Evolutionary conservation across 2,888 invertebrate species (phyloP).

Genomic region (Podabrus alpinus): DNA sequence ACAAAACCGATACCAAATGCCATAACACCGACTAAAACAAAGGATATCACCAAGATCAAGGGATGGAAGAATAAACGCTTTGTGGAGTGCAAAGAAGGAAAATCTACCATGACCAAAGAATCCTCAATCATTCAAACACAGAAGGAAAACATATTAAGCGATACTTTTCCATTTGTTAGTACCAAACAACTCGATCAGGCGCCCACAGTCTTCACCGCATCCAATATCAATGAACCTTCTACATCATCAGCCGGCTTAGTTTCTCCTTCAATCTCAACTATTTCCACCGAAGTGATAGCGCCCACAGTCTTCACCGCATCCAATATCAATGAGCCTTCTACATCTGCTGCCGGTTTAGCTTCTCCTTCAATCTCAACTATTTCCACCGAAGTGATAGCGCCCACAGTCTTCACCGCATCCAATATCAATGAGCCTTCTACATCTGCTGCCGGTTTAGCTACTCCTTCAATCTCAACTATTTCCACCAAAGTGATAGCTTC

Average conservation of each 20-base stretch:
- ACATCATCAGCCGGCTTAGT: too few species aligned
- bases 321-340: not conserved
- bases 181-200: slow-evolving; percentile 57
- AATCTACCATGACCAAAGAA: not conserved
- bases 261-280: too few species aligned
- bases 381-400: too few species aligned
- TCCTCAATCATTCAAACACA: not conserved
- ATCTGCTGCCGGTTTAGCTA: too few species aligned
- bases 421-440: too few species aligned
- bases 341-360: not conserved
- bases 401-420: too few species aligned
- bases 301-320: not conserved
- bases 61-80: slow-evolving; percentile 46
- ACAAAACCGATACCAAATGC: not conserved
- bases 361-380: not conserved
- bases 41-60: slow-evolving; percentile 52
- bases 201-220: too few species aligned
- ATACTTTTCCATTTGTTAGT: slow-evolving; percentile 55
- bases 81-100: not conserved
- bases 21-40: slow-evolving; percentile 49
- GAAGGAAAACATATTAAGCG: not conserved
- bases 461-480: too few species aligned
- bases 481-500: not conserved
- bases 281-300: too few species aligned
- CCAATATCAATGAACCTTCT: too few species aligned